phyloP scores from a whole-genome alignment of 2,888 invertebrate species.

The Galeruca laticollis region DNA sequence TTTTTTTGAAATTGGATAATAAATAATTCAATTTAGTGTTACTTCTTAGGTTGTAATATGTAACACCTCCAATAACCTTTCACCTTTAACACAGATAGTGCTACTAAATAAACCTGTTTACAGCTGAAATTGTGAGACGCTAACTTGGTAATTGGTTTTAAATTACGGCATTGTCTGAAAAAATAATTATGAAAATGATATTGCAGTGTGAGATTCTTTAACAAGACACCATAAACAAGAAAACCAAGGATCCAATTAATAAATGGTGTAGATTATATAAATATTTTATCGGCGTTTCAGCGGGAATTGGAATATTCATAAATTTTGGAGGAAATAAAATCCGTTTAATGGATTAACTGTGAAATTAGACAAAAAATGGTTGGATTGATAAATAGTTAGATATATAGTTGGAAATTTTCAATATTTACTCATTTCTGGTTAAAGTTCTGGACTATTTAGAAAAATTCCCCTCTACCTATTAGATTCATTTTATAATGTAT shows the following conservation, averaged over 20 bases:
- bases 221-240: background rate
- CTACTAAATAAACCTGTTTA: conserved; percentile 7
- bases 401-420: too few relatives aligned
- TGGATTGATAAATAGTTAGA: too few relatives aligned
- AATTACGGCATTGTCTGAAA: conserved; percentile 8
- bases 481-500: too few relatives aligned
- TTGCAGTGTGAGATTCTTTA: background rate
- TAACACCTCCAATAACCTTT: background rate
- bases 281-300: background rate
- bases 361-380: too few relatives aligned
- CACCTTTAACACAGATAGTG: background rate
- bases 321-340: too few relatives aligned
- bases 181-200: conserved; percentile 1
- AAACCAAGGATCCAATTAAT: background rate
- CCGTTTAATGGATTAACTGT: background rate
- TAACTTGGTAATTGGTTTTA: conserved; percentile 17
- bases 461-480: too few relatives aligned
- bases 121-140: conserved; percentile 7
- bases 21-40: too few relatives aligned
- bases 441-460: too few relatives aligned
- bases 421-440: too few relatives aligned
- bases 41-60: background rate
- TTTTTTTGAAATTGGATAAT: too few relatives aligned
- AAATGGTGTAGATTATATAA: background rate
- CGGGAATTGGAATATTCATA: too few relatives aligned